Evolutionary conservation across 2,113 vertebrate species (phyloP), one percentile per base, ranked within the genome.

Genomic region (Ophthalmolycus amberensis): DNA sequence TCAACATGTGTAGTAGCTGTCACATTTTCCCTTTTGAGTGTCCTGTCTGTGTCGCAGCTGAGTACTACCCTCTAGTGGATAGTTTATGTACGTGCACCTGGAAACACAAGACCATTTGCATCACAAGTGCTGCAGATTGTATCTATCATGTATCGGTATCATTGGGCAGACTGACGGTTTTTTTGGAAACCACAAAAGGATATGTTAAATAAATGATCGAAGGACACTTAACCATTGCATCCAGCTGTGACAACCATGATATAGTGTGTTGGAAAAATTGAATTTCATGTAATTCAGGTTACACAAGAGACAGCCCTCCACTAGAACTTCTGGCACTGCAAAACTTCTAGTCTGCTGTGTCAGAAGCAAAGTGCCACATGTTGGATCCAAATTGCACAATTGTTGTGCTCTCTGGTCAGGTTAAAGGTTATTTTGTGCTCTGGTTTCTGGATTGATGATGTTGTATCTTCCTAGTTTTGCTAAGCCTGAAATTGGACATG

Each of bases 31-130:
- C 38, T 15, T 20, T 38, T 20, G 6, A 52, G 44, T 9, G 15
- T 18, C 2, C 6, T 11, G 34, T 54, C 34, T 15, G 9, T 44
- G 10, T 20, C 14, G 63, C 38, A 80, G 62, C 71, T 44, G 7
- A 58, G 9, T 66, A 29, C 54, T 52, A 1, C 84, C 75, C 77
- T 86, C 89, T 84, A 75, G 86, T 84, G 91, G 77, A 46, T 6
- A 1, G 0, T 2, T 29, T 1, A 3, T 40, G 40, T 68, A 69
- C 15, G 29, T 82, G 40, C 86, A 83, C 27, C 38, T 29, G 3
- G 2, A 52, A 34, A n/a, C n/a, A n/a, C 6, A 25, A 5, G 15
- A 22, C 2, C 9, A 1, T 9, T 40, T 42, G 6, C 27, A 27
- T 27, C 38, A n/a, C 29, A 29, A 29, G 3, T 29, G 29, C 34